Evolutionary conservation across 2,113 vertebrate genomes (phyloP).

Genomic region (Prunella himalayana): DNA sequence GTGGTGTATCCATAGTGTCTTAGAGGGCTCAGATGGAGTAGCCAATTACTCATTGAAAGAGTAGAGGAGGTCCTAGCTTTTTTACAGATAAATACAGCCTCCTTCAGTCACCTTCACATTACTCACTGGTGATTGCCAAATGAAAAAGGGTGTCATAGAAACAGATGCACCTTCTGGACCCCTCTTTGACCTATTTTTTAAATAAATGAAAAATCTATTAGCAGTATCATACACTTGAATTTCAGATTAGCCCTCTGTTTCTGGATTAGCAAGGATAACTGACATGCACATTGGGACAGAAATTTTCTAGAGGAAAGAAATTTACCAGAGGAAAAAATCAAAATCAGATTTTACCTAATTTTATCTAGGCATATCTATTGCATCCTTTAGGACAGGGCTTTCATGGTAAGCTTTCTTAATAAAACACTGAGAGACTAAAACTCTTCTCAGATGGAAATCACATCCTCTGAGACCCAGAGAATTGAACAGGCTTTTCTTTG

Average conservation of each 20-base stretch:
- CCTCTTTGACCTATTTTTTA: not conserved
- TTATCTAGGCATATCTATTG: not conserved
- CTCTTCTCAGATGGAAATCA: not conserved
- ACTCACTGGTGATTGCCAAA: not conserved
- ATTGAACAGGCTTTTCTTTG: not conserved
- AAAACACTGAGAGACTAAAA: not conserved
- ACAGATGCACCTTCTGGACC: not conserved
- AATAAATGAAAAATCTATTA: not conserved
- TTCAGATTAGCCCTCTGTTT: not conserved
- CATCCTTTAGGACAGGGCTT: not conserved
- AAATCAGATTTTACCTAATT: not conserved
- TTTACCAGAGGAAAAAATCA: not conserved
- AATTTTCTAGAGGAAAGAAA: not conserved
- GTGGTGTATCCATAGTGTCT: not conserved
- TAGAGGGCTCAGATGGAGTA: not conserved
- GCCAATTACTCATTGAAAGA: not conserved
- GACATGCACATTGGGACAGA: not conserved
- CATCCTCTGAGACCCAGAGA: not conserved
- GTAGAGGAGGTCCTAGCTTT: not conserved
- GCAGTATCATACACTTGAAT: not conserved
- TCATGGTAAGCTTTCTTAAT: not conserved
- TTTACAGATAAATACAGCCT: not conserved
- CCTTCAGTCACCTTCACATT: not conserved
- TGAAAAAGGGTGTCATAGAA: not conserved
- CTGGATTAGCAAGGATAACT: not conserved